Base-by-base conservation (phyloP, 2,797 vertebrate species). In the Onychomys arenicola region DNA sequence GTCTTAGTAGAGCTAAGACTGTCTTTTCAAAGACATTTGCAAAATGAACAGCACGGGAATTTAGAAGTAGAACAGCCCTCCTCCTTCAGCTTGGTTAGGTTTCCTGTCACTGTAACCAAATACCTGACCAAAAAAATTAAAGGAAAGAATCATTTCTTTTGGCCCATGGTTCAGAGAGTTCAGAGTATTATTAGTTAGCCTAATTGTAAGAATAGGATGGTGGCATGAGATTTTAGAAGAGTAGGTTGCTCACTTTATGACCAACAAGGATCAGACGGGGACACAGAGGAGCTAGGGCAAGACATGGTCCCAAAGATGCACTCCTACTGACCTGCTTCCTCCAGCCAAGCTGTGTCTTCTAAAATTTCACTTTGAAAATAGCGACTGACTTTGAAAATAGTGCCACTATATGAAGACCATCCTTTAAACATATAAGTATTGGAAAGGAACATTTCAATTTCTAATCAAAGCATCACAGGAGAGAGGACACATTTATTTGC, bases 11-110 rank as follows among this genome's bases (percentile, higher is more conserved):
- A 32, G n/a, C 61, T 77, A 91, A 77, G 7, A 40, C n/a, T 32
- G 25, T 61, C 65, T 90, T 94, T 77, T n/a, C 27, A 76, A 73
- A 55, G 34, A 88, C n/a, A 16, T 90, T 75, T 89, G 57, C 78
- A 57, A 32, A 52, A 25, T 2, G 4, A 91, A 40, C 5, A 49
- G 5, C 5, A 17, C 7, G 55, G n/a, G 34, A 85, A 89, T 12
- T 83, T 67, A 88, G 23, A 80, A 37, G n/a, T 7, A 73, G 19
- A 78, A 0, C 61, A 40, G 27, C 3, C 49, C 12, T 43, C 9
- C 69, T 21, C 32, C 0, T 12, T 4, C 17, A 32, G 6, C 19
- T 61, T 61, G 16, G 19, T n/a, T 6, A 23, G 75, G 32, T 5
- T 46, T 65, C 46, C 55, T 89, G 29, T 89, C 29, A n/a, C 27